phyloP scores from a whole-genome alignment of 2,888 invertebrate species.

The Loripinus fragilis region DNA sequence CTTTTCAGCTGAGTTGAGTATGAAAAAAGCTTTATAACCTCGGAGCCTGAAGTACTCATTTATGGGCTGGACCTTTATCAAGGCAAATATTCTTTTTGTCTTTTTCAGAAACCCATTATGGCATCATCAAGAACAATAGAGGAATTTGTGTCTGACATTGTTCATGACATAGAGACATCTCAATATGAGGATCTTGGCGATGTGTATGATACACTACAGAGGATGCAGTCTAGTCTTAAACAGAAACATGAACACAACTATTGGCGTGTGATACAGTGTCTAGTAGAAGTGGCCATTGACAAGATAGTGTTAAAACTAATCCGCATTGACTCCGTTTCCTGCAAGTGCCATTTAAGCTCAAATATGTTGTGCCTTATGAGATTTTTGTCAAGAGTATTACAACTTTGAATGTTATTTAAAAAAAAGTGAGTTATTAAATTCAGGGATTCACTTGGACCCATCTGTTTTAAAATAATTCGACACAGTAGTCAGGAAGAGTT shows the following conservation, averaged over 20 bases:
- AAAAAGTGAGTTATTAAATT: conserved; percentile 51
- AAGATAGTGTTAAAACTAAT: conserved; percentile 39
- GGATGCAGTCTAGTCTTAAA: conserved; percentile 55
- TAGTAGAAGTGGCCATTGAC: conserved; percentile 57
- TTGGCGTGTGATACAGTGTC: conserved; percentile 62
- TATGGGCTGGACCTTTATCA: no score
- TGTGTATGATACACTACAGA: conserved; percentile 53
- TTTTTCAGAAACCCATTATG: no score
- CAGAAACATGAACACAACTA: conserved; percentile 60
- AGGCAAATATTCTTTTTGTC: no score
- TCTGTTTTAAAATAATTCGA: conserved; percentile 51
- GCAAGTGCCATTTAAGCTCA: conserved; percentile 43
- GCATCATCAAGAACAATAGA: conserved; percentile 53
- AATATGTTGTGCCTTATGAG: conserved; percentile 49
- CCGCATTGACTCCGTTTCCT: conserved; percentile 41
- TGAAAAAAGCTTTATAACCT: no score
- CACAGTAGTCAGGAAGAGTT: conserved; percentile 44
- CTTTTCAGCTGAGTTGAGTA: no score
- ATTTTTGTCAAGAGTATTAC: conserved; percentile 52
- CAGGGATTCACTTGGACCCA: conserved; percentile 45
- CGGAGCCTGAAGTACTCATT: no score
- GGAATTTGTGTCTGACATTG: conserved; percentile 56
- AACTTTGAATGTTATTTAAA: conserved; percentile 54
- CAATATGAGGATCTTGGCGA: conserved; percentile 47
- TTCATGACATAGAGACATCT: conserved; percentile 32